A percentile compares a stretch with the other conserved stretches of the same genome.
These are phyloP conservation scores for Listrodromus nycthemerus DNA, from an alignment of 2,888 invertebrate species.

Conservation along the genomic window DNA sequence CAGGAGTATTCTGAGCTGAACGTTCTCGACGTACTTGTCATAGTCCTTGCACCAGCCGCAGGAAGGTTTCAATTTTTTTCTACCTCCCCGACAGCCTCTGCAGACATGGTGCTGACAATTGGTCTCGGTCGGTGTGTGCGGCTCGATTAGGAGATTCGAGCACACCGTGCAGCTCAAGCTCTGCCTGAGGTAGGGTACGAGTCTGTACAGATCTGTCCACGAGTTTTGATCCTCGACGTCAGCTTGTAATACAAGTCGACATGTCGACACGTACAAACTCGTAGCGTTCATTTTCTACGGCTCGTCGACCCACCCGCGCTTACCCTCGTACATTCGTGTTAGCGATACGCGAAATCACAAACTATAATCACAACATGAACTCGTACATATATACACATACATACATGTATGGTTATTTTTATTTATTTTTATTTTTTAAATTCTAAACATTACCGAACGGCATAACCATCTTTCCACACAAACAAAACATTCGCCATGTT, in stretches of 20 bases:
- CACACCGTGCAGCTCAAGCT: conserved; percentile 96
- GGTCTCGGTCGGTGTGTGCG: conserved; percentile 91
- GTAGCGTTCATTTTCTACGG: conserved; percentile 89
- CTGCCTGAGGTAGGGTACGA: conserved; percentile 94
- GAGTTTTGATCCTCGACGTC: conserved; percentile 90
- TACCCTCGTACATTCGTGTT: conserved; percentile 29
- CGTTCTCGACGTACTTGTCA: conserved; percentile 92
- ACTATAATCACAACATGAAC: conserved; percentile 12
- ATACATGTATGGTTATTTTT: background rate
- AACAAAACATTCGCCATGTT: conserved; percentile 82
- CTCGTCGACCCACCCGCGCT: background rate
- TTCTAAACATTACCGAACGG: conserved; percentile 73
- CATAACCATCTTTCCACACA: conserved; percentile 77
- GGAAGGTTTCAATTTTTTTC: conserved; percentile 93
- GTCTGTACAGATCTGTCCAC: conserved; percentile 92
- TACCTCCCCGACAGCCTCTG: conserved; percentile 92
- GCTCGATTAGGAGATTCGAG: conserved; percentile 92
- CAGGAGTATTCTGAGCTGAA: conserved; percentile 91
- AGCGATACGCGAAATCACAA: background rate
- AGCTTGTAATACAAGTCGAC: conserved; percentile 91
- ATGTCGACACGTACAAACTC: conserved; percentile 92
- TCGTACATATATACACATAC: background rate
- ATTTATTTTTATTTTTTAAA: conserved; percentile 5
- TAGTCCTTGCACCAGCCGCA: conserved; percentile 95
- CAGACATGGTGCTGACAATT: conserved; percentile 96